phyloP scores from a whole-genome alignment of 1,140 invertebrate genomes.

The Drosophila kanapiae region DNA sequence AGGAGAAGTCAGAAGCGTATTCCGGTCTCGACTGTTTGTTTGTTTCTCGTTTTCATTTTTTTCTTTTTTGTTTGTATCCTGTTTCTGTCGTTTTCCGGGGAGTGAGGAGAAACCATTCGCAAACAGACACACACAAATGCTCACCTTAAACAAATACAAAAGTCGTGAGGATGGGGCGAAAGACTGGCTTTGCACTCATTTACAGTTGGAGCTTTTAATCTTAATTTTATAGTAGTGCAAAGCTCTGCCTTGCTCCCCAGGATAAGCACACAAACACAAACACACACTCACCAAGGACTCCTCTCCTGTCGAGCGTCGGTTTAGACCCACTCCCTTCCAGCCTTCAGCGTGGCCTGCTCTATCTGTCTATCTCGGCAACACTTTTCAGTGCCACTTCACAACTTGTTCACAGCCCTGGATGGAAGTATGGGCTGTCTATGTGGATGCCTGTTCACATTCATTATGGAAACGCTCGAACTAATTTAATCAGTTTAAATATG shows the following conservation, averaged over 20 bases:
- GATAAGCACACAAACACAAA: slow-evolving; percentile 31
- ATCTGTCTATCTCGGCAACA: slow-evolving; percentile 51
- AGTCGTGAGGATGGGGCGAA: slow-evolving; percentile 2
- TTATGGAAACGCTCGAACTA: slow-evolving; percentile 40
- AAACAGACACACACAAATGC: slow-evolving; percentile 61
- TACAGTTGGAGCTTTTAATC: slow-evolving; percentile 73
- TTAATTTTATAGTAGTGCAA: slow-evolving; percentile 76
- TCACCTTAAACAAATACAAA: slow-evolving; percentile 66
- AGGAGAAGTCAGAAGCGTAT: slow-evolving; percentile 15
- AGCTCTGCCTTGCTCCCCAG: slow-evolving; percentile 28
- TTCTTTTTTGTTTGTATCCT: slow-evolving; percentile 25
- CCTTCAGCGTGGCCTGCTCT: slow-evolving; percentile 3
- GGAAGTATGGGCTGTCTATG: not conserved
- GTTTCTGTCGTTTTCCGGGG: slow-evolving; percentile 16
- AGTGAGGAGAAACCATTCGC: slow-evolving; percentile 41
- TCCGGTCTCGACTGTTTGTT: slow-evolving; percentile 17
- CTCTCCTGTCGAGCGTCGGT: slow-evolving; percentile 20
- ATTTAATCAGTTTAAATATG: slow-evolving; percentile 74
- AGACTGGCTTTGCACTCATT: slow-evolving; percentile 47
- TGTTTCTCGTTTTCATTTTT: slow-evolving; percentile 4
- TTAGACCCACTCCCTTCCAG: slow-evolving; percentile 5
- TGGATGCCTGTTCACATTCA: slow-evolving; percentile 37
- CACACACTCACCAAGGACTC: slow-evolving; percentile 3
- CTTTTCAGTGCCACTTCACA: slow-evolving; percentile 60
- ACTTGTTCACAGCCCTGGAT: slow-evolving; percentile 35